Evolutionary conservation across 2,888 invertebrate species (phyloP).

Genomic region (Xanthorhoe spadicearia): DNA sequence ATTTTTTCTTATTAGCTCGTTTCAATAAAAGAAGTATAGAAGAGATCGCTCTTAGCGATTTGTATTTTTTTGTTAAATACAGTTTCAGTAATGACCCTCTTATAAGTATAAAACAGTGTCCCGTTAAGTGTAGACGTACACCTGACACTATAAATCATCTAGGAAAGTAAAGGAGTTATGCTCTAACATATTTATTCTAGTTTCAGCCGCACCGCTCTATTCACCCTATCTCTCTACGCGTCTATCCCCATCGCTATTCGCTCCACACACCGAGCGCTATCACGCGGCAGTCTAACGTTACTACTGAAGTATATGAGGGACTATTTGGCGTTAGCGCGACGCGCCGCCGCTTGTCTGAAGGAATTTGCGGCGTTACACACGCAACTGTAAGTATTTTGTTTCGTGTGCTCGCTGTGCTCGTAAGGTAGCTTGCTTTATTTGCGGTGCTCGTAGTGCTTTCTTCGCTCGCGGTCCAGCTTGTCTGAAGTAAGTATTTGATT

Average conservation of each 20-base stretch:
- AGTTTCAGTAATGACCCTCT: too few relatives aligned
- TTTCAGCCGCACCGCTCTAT: slow-evolving; percentile 50
- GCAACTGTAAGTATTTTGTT: slow-evolving; percentile 53
- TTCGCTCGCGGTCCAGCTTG: background rate
- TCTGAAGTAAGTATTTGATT: too few relatives aligned
- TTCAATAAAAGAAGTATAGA: too few relatives aligned
- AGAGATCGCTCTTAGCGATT: too few relatives aligned
- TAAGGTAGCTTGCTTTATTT: background rate
- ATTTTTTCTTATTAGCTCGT: too few relatives aligned
- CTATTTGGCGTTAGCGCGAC: slow-evolving; percentile 68
- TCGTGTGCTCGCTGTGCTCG: background rate
- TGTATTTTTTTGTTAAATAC: too few relatives aligned
- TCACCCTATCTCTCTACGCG: slow-evolving; percentile 55
- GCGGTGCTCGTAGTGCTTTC: background rate
- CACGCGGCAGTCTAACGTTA: slow-evolving; percentile 51
- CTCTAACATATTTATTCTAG: slow-evolving; percentile 41
- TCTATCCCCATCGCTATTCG: slow-evolving; percentile 56
- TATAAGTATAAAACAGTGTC: too few relatives aligned
- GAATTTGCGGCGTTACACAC: slow-evolving; percentile 67
- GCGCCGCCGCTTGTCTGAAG: slow-evolving; percentile 73
- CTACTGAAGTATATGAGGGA: slow-evolving; percentile 64
- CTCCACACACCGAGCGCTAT: slow-evolving; percentile 52
- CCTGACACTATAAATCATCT: too few relatives aligned
- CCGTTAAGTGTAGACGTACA: too few relatives aligned
- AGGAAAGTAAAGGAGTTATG: too few relatives aligned